These are phyloP conservation scores for Diploptera punctata DNA, from an alignment of 2,888 invertebrate species.

Conservation along the genomic window DNA sequence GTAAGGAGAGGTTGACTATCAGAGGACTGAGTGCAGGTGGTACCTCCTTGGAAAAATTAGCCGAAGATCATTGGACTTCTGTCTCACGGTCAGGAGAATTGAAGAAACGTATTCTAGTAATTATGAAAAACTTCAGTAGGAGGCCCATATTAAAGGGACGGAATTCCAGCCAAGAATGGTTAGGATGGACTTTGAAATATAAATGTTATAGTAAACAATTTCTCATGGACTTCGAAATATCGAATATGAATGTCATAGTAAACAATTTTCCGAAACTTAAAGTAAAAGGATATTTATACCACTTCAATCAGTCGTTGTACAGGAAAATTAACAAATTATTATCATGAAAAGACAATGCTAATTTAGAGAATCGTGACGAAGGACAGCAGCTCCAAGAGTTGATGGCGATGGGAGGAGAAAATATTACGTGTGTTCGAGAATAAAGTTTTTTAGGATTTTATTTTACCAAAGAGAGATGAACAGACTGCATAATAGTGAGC, in stretches of 20 bases:
- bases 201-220: too few species aligned
- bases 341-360: neutral
- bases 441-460: too few species aligned
- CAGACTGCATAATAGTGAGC: too few species aligned
- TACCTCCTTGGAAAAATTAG: too few species aligned
- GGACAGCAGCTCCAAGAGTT: neutral
- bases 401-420: too few species aligned
- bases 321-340: neutral
- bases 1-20: too few species aligned
- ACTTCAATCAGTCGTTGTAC: neutral
- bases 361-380: neutral
- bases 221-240: neutral
- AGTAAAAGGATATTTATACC: neutral
- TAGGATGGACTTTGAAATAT: too few species aligned
- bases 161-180: neutral
- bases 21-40: too few species aligned
- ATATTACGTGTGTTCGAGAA: too few species aligned
- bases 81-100: neutral
- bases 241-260: neutral
- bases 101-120: neutral
- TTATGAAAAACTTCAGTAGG: neutral
- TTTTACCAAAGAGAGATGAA: too few species aligned
- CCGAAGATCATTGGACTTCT: neutral
- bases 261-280: neutral
- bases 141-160: neutral